These are phyloP conservation scores for Clarias batrachus DNA, from an alignment of 2,113 vertebrate species.

Conservation along the genomic window DNA sequence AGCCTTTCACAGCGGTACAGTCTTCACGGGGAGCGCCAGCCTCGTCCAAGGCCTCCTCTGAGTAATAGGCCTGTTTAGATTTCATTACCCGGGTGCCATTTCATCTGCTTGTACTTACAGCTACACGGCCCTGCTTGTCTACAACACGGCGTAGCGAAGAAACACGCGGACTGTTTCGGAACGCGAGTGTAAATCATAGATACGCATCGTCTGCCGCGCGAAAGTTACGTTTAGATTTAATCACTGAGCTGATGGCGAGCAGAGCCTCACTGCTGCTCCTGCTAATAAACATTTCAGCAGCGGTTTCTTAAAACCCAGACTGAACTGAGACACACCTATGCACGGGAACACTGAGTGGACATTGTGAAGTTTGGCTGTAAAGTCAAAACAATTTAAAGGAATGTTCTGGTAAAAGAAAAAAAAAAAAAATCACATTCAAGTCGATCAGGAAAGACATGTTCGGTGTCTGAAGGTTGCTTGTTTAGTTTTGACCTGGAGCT, in stretches of 20 bases:
- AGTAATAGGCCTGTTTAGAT: conserved; percentile 45
- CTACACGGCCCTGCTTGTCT: conserved; percentile 18
- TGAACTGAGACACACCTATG: background rate
- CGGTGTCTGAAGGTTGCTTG: background rate
- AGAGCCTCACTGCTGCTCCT: background rate
- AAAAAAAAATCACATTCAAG: background rate
- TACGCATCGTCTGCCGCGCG: conserved; percentile 1
- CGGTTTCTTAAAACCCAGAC: background rate
- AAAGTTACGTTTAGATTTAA: conserved; percentile 14
- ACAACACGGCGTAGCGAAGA: background rate
- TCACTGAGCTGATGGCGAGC: background rate
- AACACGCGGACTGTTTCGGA: conserved; percentile 6
- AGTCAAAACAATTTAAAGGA: background rate
- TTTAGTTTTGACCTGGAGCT: background rate
- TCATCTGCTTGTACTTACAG: conserved; percentile 36
- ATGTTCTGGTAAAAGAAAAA: background rate
- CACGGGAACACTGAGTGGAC: conserved; percentile 1
- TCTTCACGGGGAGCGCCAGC: conserved; percentile 28
- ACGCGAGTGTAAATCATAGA: background rate
- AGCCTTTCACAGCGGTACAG: conserved; percentile 43
- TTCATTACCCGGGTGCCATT: conserved; percentile 44
- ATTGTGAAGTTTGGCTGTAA: conserved; percentile 8
- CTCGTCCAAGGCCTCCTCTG: conserved; percentile 43
- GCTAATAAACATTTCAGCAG: conserved; percentile 9
- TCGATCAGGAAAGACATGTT: background rate